Percentiles rank a stretch among this genome's conserved stretches.
Evolutionary conservation across 2,113 vertebrate species (phyloP).

Genomic region (Ondatra zibethicus): DNA sequence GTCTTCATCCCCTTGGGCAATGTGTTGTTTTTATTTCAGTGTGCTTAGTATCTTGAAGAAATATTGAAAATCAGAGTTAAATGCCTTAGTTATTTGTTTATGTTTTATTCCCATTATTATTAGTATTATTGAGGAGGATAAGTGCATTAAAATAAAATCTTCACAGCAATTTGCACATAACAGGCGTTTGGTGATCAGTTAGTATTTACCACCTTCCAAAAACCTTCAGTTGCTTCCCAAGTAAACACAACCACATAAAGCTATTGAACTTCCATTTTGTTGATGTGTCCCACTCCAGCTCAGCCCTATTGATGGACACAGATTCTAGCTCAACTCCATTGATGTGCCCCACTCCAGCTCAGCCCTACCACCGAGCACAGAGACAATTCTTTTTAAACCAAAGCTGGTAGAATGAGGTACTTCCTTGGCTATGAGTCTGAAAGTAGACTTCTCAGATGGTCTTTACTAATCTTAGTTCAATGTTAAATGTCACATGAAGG

Average conservation of each 20-base stretch:
- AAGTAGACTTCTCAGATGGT: background rate
- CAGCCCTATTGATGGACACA: background rate
- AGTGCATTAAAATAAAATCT: background rate
- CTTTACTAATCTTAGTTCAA: background rate
- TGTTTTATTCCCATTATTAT: background rate
- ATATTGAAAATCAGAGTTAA: background rate
- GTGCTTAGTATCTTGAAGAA: background rate
- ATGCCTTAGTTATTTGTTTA: background rate
- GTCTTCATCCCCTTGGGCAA: background rate
- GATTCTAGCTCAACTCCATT: background rate
- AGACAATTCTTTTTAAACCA: background rate
- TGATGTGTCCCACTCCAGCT: background rate
- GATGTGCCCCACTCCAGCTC: background rate
- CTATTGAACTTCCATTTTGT: background rate
- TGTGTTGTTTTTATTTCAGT: background rate
- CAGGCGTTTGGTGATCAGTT: background rate
- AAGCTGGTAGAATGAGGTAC: background rate
- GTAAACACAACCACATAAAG: background rate
- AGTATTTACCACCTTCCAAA: background rate
- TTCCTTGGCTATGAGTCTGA: background rate
- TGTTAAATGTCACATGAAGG: background rate
- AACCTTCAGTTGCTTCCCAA: background rate
- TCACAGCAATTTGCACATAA: background rate
- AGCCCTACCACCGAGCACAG: background rate
- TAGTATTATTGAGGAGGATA: background rate